phyloP scores from a whole-genome alignment of 2,113 vertebrate species.

The Rafetus swinhoei region DNA sequence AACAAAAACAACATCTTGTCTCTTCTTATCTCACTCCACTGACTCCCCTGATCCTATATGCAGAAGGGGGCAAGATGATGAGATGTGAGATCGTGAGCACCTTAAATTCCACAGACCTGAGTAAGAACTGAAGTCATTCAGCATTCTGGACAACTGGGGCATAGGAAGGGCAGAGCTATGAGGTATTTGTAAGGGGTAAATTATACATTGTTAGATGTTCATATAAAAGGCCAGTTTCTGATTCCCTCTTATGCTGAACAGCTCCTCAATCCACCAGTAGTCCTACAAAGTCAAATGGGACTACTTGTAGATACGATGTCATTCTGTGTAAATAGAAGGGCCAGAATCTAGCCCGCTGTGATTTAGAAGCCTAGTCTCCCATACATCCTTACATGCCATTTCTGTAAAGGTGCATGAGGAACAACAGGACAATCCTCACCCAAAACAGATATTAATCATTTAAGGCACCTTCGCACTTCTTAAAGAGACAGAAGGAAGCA shows the following conservation, averaged over 20 bases:
- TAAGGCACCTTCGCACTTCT: conserved; percentile 7
- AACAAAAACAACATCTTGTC: not conserved
- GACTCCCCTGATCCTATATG: not conserved
- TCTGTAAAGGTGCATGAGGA: not conserved
- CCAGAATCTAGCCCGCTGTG: not conserved
- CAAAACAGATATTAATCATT: not conserved
- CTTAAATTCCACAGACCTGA: not conserved
- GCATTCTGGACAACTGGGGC: not conserved
- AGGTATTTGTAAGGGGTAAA: not conserved
- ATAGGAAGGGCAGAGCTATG: not conserved
- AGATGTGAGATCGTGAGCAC: not conserved
- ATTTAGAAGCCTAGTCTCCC: not conserved
- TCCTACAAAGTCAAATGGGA: not conserved
- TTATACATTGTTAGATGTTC: not conserved
- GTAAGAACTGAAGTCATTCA: not conserved
- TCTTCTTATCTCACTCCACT: not conserved
- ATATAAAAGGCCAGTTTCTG: not conserved
- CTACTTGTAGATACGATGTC: not conserved
- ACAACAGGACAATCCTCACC: not conserved
- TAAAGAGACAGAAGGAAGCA: not conserved
- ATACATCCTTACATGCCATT: not conserved
- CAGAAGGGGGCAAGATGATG: not conserved
- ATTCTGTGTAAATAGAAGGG: not conserved
- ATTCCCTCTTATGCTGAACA: not conserved
- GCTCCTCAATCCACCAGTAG: not conserved